These are phyloP conservation scores for Silurus meridionalis DNA, from an alignment of 2,113 vertebrate species.

Conservation along the genomic window DNA sequence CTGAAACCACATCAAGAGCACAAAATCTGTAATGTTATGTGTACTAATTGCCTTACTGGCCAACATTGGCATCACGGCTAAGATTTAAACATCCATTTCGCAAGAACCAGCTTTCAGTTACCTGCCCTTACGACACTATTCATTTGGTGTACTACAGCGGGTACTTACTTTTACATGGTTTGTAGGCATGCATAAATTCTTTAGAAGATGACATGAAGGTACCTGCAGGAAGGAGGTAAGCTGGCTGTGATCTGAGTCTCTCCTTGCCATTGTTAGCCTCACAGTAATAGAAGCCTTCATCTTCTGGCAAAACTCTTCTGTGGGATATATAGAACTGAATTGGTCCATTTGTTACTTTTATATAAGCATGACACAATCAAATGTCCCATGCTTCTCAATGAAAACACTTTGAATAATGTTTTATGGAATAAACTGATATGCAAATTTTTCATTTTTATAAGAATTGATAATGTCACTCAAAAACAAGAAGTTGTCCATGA, in stretches of 20 bases:
- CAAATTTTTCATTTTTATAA: neutral
- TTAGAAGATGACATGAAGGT: neutral
- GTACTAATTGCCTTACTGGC: neutral
- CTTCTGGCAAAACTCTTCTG: conserved; percentile 69
- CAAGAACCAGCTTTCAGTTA: neutral
- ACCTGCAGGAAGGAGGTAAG: conserved; percentile 71
- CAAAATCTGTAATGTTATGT: too few relatives aligned
- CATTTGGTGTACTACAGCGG: neutral
- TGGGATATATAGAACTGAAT: neutral
- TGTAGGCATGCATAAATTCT: neutral
- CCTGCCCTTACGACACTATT: neutral
- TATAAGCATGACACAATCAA: neutral
- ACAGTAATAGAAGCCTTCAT: conserved; percentile 74
- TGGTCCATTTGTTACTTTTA: neutral
- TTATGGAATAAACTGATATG: neutral
- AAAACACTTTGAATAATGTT: neutral
- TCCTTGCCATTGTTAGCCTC: conserved; percentile 67
- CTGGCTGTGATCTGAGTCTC: conserved; percentile 63
- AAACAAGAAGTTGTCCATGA: conserved; percentile 74
- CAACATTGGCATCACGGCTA: neutral
- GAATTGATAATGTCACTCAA: conserved; percentile 62
- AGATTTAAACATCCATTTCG: neutral
- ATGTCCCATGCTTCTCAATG: neutral
- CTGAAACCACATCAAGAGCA: too few relatives aligned
- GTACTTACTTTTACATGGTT: neutral